A percentile compares a stretch with the other conserved stretches of the same genome.
Conservation (phyloP, 92 coral and sea anemone genomes). For the Phenganax marumi region DNA sequence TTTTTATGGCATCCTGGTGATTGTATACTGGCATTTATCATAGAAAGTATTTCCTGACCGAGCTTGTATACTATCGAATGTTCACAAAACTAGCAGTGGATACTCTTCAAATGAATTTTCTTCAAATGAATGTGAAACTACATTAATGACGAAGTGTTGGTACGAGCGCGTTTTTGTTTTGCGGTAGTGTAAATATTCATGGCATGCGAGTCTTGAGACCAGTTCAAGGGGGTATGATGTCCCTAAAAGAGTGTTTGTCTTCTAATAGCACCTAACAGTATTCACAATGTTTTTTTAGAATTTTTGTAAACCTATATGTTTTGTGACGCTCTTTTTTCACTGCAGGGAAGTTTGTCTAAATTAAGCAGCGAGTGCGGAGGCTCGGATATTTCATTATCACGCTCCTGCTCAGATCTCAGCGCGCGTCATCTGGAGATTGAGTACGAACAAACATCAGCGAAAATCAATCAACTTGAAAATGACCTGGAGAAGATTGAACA, state of each 20-base stretch:
- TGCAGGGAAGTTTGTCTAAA: slow-evolving; percentile 37
- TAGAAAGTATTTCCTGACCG: neutral
- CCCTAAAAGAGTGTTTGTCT: slow-evolving; percentile 38
- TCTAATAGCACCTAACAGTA: slow-evolving; percentile 26
- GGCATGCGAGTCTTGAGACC: slow-evolving; percentile 16
- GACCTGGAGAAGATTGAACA: slow-evolving; percentile 38
- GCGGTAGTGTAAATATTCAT: slow-evolving; percentile 4
- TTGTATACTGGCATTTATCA: neutral
- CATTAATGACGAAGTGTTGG: neutral
- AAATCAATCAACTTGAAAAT: slow-evolving; percentile 36
- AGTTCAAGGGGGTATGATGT: slow-evolving; percentile 34
- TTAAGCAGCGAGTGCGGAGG: slow-evolving; percentile 41
- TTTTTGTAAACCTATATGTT: slow-evolving; percentile 27
- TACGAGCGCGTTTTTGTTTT: slow-evolving; percentile 5
- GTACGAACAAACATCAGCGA: slow-evolving; percentile 30
- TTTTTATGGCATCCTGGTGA: neutral
- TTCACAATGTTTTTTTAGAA: slow-evolving; percentile 14
- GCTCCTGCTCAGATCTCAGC: slow-evolving; percentile 28
- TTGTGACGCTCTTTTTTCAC: slow-evolving; percentile 16
- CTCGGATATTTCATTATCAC: slow-evolving; percentile 24
- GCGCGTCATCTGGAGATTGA: slow-evolving; percentile 35
- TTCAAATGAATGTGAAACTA: neutral
- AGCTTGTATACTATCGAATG: neutral
- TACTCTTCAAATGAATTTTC: neutral
- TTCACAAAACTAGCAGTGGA: neutral